These are phyloP conservation scores for Drosophila demipolita DNA, from an alignment of 2,888 invertebrate species.

Conservation along the genomic window DNA sequence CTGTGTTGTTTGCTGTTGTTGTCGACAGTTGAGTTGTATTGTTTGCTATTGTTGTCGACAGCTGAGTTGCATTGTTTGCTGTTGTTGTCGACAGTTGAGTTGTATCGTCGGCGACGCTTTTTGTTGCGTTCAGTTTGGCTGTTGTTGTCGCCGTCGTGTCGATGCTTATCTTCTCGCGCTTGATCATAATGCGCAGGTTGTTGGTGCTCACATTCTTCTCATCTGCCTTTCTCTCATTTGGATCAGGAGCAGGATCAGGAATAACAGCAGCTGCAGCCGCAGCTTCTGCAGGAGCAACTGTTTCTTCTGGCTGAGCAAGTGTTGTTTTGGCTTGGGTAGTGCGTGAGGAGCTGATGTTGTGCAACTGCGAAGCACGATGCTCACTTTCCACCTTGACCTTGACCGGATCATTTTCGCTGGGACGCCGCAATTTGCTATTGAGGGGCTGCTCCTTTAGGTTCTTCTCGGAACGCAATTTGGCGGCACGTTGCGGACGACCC, in stretches of 20 bases:
- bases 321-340: neutral
- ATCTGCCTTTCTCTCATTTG: neutral
- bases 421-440: constrained; percentile 75
- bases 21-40: constrained; percentile 54
- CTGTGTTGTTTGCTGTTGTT: constrained; percentile 31
- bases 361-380: constrained; percentile 73
- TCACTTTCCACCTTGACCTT: constrained; percentile 80
- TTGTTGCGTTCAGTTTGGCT: constrained; percentile 34
- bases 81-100: constrained; percentile 50
- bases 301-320: neutral
- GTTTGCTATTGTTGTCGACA: constrained; percentile 44
- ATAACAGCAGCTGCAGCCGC: neutral
- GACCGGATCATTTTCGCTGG: constrained; percentile 52
- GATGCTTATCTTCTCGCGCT: constrained; percentile 74
- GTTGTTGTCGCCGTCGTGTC: constrained; percentile 18
- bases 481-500: constrained; percentile 81
- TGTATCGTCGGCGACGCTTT: constrained; percentile 46
- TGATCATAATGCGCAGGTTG: constrained; percentile 67
- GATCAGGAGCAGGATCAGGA: neutral
- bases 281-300: neutral
- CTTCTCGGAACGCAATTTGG: constrained; percentile 77
- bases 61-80: constrained; percentile 30
- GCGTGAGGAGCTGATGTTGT: neutral
- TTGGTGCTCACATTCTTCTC: neutral
- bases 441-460: constrained; percentile 78